phyloP scores from a whole-genome alignment of 2,797 vertebrate species.

The Eurystomus glaucurus region DNA sequence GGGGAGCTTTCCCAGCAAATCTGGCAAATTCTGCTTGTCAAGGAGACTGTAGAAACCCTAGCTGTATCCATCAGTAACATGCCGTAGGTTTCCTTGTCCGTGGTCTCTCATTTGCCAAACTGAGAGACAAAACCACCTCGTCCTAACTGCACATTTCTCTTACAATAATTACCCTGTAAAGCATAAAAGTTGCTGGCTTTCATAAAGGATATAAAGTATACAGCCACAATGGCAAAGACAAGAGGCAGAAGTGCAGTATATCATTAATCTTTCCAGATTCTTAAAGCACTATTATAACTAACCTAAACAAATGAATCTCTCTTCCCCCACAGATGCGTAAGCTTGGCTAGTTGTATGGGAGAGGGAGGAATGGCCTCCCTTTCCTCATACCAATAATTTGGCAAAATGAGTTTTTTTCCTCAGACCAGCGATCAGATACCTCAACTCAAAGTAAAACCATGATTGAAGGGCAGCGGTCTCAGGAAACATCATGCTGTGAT shows the following conservation, averaged over 20 bases:
- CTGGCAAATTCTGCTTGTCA: background rate
- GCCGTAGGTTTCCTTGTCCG: background rate
- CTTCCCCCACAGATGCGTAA: background rate
- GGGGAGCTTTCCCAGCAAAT: background rate
- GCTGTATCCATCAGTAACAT: background rate
- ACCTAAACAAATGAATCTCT: background rate
- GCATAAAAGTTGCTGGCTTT: background rate
- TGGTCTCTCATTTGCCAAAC: background rate
- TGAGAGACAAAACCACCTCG: background rate
- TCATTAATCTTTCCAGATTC: background rate
- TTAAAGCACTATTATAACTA: background rate
- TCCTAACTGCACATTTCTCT: background rate
- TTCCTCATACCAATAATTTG: background rate
- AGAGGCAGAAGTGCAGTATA: background rate
- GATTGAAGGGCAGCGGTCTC: background rate
- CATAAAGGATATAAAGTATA: background rate
- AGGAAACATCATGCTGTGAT: background rate
- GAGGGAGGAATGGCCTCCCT: background rate
- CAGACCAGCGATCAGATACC: background rate
- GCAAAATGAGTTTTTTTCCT: background rate
- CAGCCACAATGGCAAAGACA: background rate
- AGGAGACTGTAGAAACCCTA: background rate
- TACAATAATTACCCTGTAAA: background rate
- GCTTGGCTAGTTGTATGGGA: background rate
- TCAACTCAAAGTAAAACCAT: background rate